phyloP scores from a whole-genome alignment of 2,113 vertebrate species.

The Nyctereutes procyonoides region DNA sequence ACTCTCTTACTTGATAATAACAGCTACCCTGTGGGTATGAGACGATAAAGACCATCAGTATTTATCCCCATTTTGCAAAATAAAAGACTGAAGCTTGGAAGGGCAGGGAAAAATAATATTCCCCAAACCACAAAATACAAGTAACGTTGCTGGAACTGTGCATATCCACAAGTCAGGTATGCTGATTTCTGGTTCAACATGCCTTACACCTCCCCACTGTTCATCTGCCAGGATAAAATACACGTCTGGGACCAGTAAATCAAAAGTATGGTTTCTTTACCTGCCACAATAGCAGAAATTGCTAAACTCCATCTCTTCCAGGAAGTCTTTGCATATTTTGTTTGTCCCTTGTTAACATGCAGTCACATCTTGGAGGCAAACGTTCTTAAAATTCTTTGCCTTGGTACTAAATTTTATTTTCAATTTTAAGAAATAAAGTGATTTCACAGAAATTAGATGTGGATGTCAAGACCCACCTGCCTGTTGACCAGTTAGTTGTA shows the following conservation, averaged over 20 bases:
- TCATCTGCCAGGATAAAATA: too few relatives aligned
- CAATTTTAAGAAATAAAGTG: background rate
- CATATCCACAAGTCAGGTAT: too few relatives aligned
- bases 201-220: background rate
- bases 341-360: background rate
- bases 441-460: background rate
- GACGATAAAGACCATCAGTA: background rate
- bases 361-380: background rate
- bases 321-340: background rate
- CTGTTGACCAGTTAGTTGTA: background rate
- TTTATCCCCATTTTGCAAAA: constrained; percentile 27
- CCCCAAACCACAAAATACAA: background rate
- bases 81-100: background rate
- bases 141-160: background rate
- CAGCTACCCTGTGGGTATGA: background rate
- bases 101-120: background rate
- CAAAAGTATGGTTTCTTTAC: background rate
- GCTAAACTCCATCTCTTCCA: background rate
- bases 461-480: background rate
- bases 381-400: constrained; percentile 7
- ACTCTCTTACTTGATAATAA: background rate
- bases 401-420: background rate
- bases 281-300: background rate
- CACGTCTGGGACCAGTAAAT: fast-evolving
- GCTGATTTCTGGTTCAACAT: background rate